Base-by-base conservation (phyloP, 2,113 vertebrate genomes). In the Eretmochelys imbricata region DNA sequence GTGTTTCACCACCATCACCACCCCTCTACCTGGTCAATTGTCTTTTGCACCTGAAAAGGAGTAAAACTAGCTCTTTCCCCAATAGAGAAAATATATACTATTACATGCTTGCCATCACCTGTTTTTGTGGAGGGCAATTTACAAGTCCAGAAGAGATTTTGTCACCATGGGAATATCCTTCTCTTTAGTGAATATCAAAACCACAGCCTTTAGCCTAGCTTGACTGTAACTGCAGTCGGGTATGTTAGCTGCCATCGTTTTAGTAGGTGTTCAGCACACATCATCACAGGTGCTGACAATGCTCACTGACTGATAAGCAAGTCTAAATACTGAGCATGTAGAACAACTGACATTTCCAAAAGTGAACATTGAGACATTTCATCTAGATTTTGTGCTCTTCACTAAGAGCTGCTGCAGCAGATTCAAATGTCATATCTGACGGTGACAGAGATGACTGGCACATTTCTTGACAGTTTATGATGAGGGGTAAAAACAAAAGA, bases 401-500 rank as follows among this genome's bases (percentile, higher is more conserved):
- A 89, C 8, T 17, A 3, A 46, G 82, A 82, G 38, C 10, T 88
- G n/a, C 16, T 88, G 9, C 50, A 82, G 9, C 53, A 84, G 50
- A 88, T 48, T 83, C 55, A 93, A 29, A 6, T 85, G 85, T 65
- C 62, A 27, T 9, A 80, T 88, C 87, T 86, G 85, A 27, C 38
- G 19, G 1, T 85, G 87, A 80, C 79, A 85, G 83, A 89, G 25
- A 3, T 29, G 4, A 59, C 3, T 2, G 2, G 16, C 89, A 13
- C 29, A 3, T 81, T 87, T 86, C 65, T 78, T 87, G 91, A 78
- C 51, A 91, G 80, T 72, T 54, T 78, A 31, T 35, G n/a, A 25
- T 38, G 91, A 82, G 38, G 83, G 10, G 42, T n/a, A 95, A 95
- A 82, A 94, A 86, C 1, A 48, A 51, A 79, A 94, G 62, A n/a